These are phyloP conservation scores for Omphaloscelis lunosa DNA, from an alignment of 2,888 invertebrate genomes.

Conservation along the genomic window DNA sequence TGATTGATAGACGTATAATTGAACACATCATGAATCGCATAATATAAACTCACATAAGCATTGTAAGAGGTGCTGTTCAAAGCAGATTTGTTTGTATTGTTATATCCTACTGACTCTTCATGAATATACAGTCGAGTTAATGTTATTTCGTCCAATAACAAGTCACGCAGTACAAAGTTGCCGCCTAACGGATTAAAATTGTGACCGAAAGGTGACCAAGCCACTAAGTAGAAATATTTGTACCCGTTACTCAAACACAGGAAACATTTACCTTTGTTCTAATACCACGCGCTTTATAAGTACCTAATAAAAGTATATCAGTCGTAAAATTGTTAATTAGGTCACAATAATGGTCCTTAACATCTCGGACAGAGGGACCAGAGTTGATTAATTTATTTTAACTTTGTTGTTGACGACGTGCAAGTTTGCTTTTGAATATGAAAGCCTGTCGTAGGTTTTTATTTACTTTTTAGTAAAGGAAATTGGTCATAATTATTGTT, in stretches of 20 bases:
- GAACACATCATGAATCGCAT: not conserved
- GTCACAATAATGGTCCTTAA: slow-evolving; percentile 52
- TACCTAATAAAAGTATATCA: slow-evolving; percentile 66
- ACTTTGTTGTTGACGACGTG: slow-evolving; percentile 56
- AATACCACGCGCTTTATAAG: slow-evolving; percentile 76
- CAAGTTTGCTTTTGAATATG: slow-evolving; percentile 32
- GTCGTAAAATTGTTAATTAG: slow-evolving; percentile 60
- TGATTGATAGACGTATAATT: not conserved
- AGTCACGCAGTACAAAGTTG: slow-evolving; percentile 47
- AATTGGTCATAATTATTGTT: slow-evolving; percentile 22
- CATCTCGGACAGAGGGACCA: slow-evolving; percentile 42
- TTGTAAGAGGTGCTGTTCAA: not conserved
- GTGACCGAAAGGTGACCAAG: slow-evolving; percentile 59
- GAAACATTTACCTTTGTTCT: slow-evolving; percentile 82
- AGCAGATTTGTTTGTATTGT: not conserved
- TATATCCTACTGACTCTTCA: not conserved
- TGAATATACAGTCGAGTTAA: not conserved
- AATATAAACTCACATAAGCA: not conserved
- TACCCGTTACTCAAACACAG: slow-evolving; percentile 78
- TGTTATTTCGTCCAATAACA: slow-evolving; percentile 28
- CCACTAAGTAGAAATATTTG: slow-evolving; percentile 82
- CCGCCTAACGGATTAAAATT: slow-evolving; percentile 56
- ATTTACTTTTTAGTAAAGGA: slow-evolving; percentile 39
- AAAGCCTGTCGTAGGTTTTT: slow-evolving; percentile 29
- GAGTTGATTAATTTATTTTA: slow-evolving; percentile 50